These are phyloP conservation scores for Ecdyonurus torrentis DNA, from an alignment of 2,888 invertebrate species.

Conservation along the genomic window DNA sequence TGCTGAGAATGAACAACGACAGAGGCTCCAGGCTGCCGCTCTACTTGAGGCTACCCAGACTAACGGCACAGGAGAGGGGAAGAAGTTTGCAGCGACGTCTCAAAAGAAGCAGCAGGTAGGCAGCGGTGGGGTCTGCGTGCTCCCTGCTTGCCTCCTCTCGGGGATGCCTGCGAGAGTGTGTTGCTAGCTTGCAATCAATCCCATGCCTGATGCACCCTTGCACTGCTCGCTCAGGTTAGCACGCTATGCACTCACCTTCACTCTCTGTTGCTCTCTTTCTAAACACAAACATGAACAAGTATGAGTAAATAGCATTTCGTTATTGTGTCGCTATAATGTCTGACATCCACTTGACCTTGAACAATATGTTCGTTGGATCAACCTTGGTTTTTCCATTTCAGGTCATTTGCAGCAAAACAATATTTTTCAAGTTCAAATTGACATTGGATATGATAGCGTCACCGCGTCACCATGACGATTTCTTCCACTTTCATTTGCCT, in stretches of 20 bases:
- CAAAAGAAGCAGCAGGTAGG: slow-evolving; percentile 84
- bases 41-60: slow-evolving; percentile 35
- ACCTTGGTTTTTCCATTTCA: too few relatives aligned
- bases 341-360: too few relatives aligned
- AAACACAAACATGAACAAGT: not conserved
- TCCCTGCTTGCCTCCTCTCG: slow-evolving; percentile 11
- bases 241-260: not conserved
- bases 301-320: too few relatives aligned
- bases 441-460: too few relatives aligned
- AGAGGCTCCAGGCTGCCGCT: slow-evolving; percentile 69
- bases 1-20: slow-evolving; percentile 82
- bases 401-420: too few relatives aligned
- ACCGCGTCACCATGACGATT: too few relatives aligned
- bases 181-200: not conserved
- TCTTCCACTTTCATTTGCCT: too few relatives aligned
- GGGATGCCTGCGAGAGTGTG: slow-evolving; percentile 13
- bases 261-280: not conserved
- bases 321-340: too few relatives aligned
- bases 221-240: not conserved
- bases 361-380: too few relatives aligned
- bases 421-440: too few relatives aligned
- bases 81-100: slow-evolving; percentile 57
- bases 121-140: slow-evolving; percentile 11
- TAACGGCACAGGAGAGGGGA: slow-evolving; percentile 50
- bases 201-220: not conserved